Conservation (phyloP, 2,888 invertebrate genomes). For the Stenichneumon culpator region DNA sequence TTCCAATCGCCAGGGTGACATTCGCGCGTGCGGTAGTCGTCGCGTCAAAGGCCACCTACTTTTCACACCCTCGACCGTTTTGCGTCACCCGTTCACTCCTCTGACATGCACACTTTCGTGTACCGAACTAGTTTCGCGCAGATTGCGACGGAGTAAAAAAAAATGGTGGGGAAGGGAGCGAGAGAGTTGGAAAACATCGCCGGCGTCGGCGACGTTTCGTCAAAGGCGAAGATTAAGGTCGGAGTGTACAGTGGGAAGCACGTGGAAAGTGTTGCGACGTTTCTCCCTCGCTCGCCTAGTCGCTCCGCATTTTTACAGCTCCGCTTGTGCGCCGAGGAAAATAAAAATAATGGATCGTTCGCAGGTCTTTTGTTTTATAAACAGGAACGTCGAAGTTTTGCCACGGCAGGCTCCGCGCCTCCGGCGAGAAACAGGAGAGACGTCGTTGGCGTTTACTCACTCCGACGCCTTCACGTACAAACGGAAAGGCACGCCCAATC, state of each 20-base stretch:
- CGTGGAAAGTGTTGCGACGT: constrained; percentile 26
- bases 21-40: constrained; percentile 24
- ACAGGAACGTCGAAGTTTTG: constrained; percentile 62
- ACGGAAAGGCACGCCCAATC: constrained; percentile 52
- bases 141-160: constrained; percentile 9
- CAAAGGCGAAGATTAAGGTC: constrained; percentile 63
- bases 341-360: constrained; percentile 32
- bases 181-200: constrained; percentile 7
- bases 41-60: constrained; percentile 58
- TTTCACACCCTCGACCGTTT: constrained; percentile 51
- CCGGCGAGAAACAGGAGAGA: constrained; percentile 50
- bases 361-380: constrained; percentile 74
- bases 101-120: constrained; percentile 25
- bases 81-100: background rate
- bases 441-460: constrained; percentile 45
- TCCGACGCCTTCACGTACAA: constrained; percentile 38
- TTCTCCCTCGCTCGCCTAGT: background rate
- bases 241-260: constrained; percentile 4
- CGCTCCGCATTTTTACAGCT: constrained; percentile 1
- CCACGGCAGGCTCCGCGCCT: constrained; percentile 17
- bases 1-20: constrained; percentile 43
- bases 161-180: constrained; percentile 3
- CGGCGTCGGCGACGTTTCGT: constrained; percentile 24
- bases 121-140: constrained; percentile 1
- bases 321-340: constrained; percentile 3